A percentile compares a stretch with the other conserved stretches of the same genome.
Evolutionary conservation across 2,113 vertebrate genomes (phyloP).

Genomic region (Ceyx cyanopectus): DNA sequence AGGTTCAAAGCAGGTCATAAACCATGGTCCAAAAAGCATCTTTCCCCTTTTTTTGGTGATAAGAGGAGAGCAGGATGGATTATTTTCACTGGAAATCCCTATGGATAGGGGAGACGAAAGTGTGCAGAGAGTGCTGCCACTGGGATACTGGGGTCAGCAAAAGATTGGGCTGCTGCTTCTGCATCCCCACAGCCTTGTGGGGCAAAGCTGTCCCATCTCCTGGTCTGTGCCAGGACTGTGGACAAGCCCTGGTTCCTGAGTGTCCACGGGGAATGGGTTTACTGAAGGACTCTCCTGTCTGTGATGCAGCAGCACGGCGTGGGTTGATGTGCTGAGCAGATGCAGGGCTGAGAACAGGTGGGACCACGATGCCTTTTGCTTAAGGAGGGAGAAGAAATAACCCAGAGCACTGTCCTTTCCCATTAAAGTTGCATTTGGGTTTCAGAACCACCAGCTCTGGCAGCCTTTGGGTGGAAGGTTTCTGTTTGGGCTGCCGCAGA

Average conservation of each 20-base stretch:
- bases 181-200: background rate
- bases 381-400: background rate
- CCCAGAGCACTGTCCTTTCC: background rate
- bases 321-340: background rate
- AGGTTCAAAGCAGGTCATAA: background rate
- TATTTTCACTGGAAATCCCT: background rate
- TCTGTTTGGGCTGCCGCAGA: background rate
- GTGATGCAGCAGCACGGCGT: rapidly evolving
- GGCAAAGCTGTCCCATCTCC: background rate
- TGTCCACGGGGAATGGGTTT: rapidly evolving
- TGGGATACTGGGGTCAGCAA: too few species aligned
- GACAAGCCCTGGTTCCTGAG: rapidly evolving
- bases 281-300: background rate
- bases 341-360: background rate
- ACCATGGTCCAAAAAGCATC: background rate
- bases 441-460: background rate
- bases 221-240: background rate
- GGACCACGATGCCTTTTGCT: background rate
- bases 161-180: background rate
- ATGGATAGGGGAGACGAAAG: rapidly evolving
- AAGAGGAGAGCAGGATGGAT: background rate
- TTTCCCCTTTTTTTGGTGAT: background rate
- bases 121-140: background rate
- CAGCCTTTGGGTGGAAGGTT: background rate
- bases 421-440: background rate